Evolutionary conservation across 2,888 invertebrate genomes (phyloP), one percentile per base, ranked within the genome.

Genomic region (Boloria selene): DNA sequence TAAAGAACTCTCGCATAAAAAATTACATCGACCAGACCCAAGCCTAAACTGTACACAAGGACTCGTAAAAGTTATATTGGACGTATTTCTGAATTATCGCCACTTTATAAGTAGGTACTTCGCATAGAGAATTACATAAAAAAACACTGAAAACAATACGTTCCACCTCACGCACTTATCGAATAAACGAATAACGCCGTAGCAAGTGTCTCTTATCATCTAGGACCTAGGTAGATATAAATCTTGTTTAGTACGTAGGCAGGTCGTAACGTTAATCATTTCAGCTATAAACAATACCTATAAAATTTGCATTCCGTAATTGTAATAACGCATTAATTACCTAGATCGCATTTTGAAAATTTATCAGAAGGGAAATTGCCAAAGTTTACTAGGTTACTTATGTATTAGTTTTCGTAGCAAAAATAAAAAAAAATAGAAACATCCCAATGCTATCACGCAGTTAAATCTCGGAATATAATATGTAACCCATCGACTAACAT

Each of bases 181-280:
- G 61, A 70, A 70, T 68, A 67, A 38, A 50, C 44, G 68, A 59
- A 52, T 51, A 56, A 22, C 17, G n/a, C 13, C 26, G 17, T 47
- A 54, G 31, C 17, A 52, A 55, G 26, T 44, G 49, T 62, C 54
- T 66, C 66, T 72, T 71, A 71, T 72, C 71, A 65, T 60, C 65
- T 55, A 68, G 68, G 69, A 65, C 58, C 65, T 55, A 68, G 68
- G 69, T 68, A 17, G 22, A 38, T 59, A 71, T 68, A 67, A 70
- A 66, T 71, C 67, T 70, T 53, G 51, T 61, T 52, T 18, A 52
- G 45, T 60, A 65, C 62, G 67, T 70, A 61, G 44, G 56, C 52
- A 49, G 51, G 54, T 54, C 14, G 5, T 38, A 53, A 49, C 18
- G 26, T 54, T 16, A 44, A 14, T 7, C 38, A 13, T 38, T 26